A percentile compares a stretch with the other conserved stretches of the same genome.
These are phyloP conservation scores for Varecia variegata DNA, from an alignment of 2,797 vertebrate genomes.

Conservation along the genomic window DNA sequence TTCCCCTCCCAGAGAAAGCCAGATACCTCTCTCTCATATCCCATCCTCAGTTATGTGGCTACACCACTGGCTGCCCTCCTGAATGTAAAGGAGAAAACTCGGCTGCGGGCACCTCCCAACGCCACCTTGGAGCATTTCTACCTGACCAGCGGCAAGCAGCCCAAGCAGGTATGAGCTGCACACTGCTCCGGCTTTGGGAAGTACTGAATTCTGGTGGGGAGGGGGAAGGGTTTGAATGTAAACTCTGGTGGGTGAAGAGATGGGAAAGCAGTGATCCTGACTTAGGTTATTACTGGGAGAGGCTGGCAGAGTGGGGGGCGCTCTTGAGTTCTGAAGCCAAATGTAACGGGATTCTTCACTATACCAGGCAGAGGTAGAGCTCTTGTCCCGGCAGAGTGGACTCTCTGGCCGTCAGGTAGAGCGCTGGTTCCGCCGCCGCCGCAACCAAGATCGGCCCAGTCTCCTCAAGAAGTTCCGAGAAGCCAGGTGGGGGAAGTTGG, in stretches of 20 bases:
- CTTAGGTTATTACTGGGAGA: neutral
- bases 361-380: conserved; percentile 88
- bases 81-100: conserved; percentile 91
- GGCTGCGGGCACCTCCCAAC: conserved; percentile 89
- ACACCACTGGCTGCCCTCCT: conserved; percentile 90
- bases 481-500: conserved; percentile 87
- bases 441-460: conserved; percentile 96
- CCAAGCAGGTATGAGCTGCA: conserved; percentile 88
- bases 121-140: conserved; percentile 91
- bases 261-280: neutral
- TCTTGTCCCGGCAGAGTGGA: conserved; percentile 88
- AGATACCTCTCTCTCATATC: neutral
- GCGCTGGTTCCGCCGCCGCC: conserved; percentile 94
- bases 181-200: neutral
- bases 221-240: too few relatives aligned
- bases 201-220: neutral
- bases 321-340: neutral
- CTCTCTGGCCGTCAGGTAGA: conserved; percentile 91
- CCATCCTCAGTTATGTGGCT: conserved; percentile 87
- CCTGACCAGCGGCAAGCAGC: conserved; percentile 88
- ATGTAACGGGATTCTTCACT: neutral
- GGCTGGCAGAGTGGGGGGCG: neutral
- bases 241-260: neutral
- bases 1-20: neutral
- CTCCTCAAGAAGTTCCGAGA: conserved; percentile 96